These are phyloP conservation scores for Azemiops feae DNA, from an alignment of 2,113 vertebrate genomes.

Conservation along the genomic window DNA sequence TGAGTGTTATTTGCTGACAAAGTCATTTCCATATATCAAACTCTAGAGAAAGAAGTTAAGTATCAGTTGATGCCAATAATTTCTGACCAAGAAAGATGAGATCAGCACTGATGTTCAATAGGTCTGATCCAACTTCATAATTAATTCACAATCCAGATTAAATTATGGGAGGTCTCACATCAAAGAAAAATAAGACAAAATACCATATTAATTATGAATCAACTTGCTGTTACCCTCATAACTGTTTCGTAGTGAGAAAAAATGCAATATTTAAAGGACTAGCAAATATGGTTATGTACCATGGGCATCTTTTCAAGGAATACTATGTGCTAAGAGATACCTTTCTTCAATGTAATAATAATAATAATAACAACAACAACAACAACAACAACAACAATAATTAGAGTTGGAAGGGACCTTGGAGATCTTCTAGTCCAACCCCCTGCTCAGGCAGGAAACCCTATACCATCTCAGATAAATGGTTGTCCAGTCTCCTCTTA, in stretches of 20 bases:
- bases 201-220: slow-evolving; percentile 9
- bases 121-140: not conserved
- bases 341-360: too few relatives aligned
- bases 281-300: not conserved
- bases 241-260: not conserved
- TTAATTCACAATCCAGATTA: slow-evolving; percentile 1
- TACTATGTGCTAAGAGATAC: too few relatives aligned
- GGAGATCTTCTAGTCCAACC: too few relatives aligned
- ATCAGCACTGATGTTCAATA: not conserved
- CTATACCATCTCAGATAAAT: too few relatives aligned
- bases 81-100: not conserved
- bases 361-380: too few relatives aligned
- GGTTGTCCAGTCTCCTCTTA: too few relatives aligned
- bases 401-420: too few relatives aligned
- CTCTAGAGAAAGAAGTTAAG: not conserved
- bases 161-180: not conserved
- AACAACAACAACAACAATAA: too few relatives aligned
- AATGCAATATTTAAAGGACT: not conserved
- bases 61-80: not conserved
- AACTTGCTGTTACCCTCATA: not conserved
- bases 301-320: not conserved
- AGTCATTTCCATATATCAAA: not conserved
- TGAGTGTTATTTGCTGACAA: not conserved
- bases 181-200: not conserved
- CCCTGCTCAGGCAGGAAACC: too few relatives aligned